Conservation (phyloP, 2,113 vertebrate species). For the Carollia perspicillata region DNA sequence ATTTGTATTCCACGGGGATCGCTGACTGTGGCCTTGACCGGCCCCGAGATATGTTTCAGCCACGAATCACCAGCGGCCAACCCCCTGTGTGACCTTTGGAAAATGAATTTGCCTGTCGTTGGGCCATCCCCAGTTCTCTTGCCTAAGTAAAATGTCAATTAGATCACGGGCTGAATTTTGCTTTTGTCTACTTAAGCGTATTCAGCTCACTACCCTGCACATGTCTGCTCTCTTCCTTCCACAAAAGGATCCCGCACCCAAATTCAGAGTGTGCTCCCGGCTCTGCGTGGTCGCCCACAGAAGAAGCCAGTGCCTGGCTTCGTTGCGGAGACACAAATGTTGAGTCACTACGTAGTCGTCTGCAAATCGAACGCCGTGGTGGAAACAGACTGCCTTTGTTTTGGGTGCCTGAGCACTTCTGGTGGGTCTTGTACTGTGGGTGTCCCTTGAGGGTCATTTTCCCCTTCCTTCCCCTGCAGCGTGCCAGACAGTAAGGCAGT, state of each 20-base stretch:
- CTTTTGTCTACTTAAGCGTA: slow-evolving; percentile 66
- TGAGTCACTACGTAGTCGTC: background rate
- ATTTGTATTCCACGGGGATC: slow-evolving; percentile 76
- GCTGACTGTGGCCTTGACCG: slow-evolving; percentile 58
- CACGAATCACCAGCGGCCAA: slow-evolving; percentile 73
- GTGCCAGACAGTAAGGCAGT: background rate
- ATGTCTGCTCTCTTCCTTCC: slow-evolving; percentile 45
- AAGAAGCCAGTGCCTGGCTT: background rate
- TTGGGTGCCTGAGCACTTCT: background rate
- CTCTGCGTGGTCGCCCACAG: background rate
- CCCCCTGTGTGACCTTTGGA: slow-evolving; percentile 71
- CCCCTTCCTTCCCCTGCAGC: background rate
- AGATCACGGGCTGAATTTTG: slow-evolving; percentile 74
- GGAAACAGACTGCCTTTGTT: background rate
- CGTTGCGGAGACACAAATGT: background rate
- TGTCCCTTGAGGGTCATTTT: background rate
- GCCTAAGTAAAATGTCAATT: slow-evolving; percentile 77
- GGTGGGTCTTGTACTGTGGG: background rate
- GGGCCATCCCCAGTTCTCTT: slow-evolving; percentile 53
- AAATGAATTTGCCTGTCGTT: slow-evolving; percentile 77
- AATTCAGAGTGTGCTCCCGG: background rate
- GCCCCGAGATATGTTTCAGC: slow-evolving; percentile 78
- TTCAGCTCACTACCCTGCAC: slow-evolving; percentile 44
- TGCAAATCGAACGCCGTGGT: background rate
- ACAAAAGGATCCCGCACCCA: slow-evolving; percentile 24